These are phyloP conservation scores for Bombus sibiricus DNA, from an alignment of 1,140 invertebrate species.

Conservation along the genomic window DNA sequence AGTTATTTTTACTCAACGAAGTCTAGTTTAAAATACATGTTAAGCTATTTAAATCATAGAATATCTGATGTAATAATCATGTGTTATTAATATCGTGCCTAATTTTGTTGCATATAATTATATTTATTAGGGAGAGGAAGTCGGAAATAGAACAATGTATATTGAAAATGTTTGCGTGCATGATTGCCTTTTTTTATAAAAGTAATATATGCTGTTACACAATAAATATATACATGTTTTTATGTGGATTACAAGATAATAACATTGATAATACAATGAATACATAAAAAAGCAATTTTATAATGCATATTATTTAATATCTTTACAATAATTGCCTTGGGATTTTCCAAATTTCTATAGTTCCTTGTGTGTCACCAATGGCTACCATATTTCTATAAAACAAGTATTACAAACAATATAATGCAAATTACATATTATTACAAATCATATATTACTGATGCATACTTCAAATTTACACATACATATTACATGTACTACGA, in stretches of 20 bases:
- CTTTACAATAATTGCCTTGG: slow-evolving; percentile 66
- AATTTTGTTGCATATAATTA: background rate
- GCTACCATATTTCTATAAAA: slow-evolving; percentile 76
- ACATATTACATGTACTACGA: too few relatives aligned
- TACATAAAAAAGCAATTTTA: background rate
- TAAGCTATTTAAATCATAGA: background rate
- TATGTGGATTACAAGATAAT: background rate
- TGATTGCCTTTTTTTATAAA: background rate
- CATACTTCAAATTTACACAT: background rate
- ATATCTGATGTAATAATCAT: background rate
- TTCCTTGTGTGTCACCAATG: slow-evolving; percentile 73
- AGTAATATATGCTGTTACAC: background rate
- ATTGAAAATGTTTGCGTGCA: background rate
- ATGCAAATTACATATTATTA: background rate
- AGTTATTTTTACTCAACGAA: background rate
- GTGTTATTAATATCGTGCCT: background rate
- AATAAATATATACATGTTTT: slow-evolving; percentile 15
- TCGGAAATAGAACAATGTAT: background rate
- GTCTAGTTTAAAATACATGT: background rate
- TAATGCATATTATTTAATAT: background rate
- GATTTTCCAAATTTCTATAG: slow-evolving; percentile 79
- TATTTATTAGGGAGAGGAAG: background rate
- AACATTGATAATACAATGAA: background rate
- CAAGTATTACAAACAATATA: slow-evolving; percentile 35
- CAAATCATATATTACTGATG: background rate